phyloP scores from a whole-genome alignment of 2,113 vertebrate species.

The Eulemur rufifrons region DNA sequence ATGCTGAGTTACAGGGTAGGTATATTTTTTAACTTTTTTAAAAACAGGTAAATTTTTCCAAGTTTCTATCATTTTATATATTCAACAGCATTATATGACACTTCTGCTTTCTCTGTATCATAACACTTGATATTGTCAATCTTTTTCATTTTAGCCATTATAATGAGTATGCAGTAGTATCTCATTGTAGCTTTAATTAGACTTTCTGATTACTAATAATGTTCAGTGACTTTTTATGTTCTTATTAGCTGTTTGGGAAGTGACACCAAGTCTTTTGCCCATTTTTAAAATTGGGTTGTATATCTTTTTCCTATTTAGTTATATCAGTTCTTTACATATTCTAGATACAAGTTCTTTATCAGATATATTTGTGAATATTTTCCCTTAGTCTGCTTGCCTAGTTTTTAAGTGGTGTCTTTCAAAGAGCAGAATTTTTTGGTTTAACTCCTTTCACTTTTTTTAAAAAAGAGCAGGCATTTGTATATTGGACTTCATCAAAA shows the following conservation, averaged over 20 bases:
- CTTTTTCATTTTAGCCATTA: not conserved
- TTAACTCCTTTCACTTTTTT: too few relatives aligned
- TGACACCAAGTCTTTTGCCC: not conserved
- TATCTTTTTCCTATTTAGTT: not conserved
- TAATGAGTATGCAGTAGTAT: not conserved
- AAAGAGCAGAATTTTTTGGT: not conserved
- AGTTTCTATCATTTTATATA: not conserved
- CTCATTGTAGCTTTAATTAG: not conserved
- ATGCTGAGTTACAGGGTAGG: not conserved
- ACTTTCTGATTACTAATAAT: not conserved
- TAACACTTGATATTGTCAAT: not conserved
- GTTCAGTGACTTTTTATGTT: not conserved
- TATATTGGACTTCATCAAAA: not conserved
- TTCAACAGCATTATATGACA: not conserved
- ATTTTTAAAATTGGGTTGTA: not conserved
- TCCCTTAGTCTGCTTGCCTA: not conserved
- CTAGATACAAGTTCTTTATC: not conserved
- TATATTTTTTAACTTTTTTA: constrained; percentile 41
- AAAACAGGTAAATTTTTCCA: not conserved
- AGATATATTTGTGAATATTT: not conserved
- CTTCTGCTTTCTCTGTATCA: not conserved
- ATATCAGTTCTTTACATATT: not conserved
- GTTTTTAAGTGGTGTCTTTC: constrained; percentile 25
- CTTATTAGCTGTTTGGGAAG: constrained; percentile 18
- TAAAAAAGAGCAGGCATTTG: not conserved